Evolutionary conservation across 2,797 vertebrate species (phyloP), one percentile per base, ranked within the genome.

Genomic region (Coregonus ussuriensis): DNA sequence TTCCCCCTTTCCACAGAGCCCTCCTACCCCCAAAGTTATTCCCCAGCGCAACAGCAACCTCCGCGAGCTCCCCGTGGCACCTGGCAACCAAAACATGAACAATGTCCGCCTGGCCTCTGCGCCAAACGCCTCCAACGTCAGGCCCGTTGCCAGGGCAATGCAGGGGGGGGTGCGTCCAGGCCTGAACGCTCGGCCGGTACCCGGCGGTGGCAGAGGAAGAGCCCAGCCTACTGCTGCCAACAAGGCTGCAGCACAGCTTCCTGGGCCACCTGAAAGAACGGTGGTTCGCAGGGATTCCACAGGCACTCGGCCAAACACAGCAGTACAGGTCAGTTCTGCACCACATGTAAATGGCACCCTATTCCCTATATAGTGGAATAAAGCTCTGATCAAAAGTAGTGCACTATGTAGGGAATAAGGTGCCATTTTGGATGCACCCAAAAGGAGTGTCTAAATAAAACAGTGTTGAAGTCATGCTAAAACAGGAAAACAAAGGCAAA

Each of bases 31-130:
- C 0, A 93, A 95, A 87, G 85, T 92, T 0, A 75, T 82, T 0
- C 93, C 95, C 53, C 93, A 94, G 31, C 96, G 97, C 52, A 99
- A 98, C 81, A 98, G 98, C 87, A 99, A 99, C 87, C 83, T 99
- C 74, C 96, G 98, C 0, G 98, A 99, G 85, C 78, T 99, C 77
- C 98, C 98, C 0, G 96, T 98, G 7, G 97, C 98, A 14, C 95
- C 97, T 0, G 88, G 95, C 4, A 97, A 96, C 86, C 83, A 94
- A 72, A 94, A 94, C 74, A 86, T 90, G 87, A 94, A 85, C 86
- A 92, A 82, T 81, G 82, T 77, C 78, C 93, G 94, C 72, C 85
- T 93, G 16, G 81, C 85, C n/a, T 83, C 93, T 6, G 83, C 94
- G 0, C 93, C 95, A 47, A 47, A 47, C 1, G 87, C 93, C 0